Conservation (phyloP, 2,113 vertebrate species). For the Arizona elegans region DNA sequence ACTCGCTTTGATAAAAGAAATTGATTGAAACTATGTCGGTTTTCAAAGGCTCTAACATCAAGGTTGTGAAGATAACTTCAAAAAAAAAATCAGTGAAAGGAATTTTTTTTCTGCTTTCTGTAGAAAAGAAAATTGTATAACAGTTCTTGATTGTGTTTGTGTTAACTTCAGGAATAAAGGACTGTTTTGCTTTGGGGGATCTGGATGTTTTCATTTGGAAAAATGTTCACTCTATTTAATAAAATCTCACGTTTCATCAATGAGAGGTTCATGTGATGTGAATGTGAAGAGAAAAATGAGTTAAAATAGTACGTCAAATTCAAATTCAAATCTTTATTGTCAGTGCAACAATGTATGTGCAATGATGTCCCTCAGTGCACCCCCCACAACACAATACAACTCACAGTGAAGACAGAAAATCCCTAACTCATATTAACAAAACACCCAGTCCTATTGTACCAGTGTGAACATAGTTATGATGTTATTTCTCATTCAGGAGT, state of each 20-base stretch:
- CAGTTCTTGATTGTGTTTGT: constrained; percentile 31
- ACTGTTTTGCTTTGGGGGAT: neutral
- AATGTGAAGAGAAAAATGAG: neutral
- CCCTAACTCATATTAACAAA: too few relatives aligned
- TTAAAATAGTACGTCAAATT: neutral
- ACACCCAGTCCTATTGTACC: too few relatives aligned
- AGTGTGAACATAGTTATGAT: too few relatives aligned
- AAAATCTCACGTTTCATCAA: constrained; percentile 2
- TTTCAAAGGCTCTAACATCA: constrained; percentile 43
- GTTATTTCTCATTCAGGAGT: too few relatives aligned
- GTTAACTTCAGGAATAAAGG: neutral
- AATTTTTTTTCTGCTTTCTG: too few relatives aligned
- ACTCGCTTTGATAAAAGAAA: constrained; percentile 43
- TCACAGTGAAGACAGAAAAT: too few relatives aligned
- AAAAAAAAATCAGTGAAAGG: constrained; percentile 37
- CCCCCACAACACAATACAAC: too few relatives aligned
- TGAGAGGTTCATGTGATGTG: constrained; percentile 9
- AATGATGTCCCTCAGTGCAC: too few relatives aligned
- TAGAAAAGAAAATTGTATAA: constrained; percentile 33
- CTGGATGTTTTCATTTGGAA: constrained; percentile 18
- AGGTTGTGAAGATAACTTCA: constrained; percentile 57
- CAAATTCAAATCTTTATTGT: too few relatives aligned
- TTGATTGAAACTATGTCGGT: constrained; percentile 58
- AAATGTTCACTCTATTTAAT: constrained; percentile 3
- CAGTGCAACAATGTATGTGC: too few relatives aligned